phyloP scores from a whole-genome alignment of 2,113 vertebrate species.

The Astatoreochromis straeleni region DNA sequence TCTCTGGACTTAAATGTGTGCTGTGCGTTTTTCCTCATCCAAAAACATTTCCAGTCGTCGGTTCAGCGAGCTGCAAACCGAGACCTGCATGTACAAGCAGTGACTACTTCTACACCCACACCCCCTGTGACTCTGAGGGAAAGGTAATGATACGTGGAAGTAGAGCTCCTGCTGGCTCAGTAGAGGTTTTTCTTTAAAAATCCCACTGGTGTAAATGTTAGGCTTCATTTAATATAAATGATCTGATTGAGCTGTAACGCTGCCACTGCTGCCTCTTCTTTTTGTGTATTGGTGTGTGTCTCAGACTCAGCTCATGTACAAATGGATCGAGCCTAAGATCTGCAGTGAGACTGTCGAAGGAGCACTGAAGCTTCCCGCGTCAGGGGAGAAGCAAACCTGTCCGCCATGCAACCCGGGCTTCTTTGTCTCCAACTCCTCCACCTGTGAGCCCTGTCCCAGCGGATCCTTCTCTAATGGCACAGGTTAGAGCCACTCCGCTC shows the following conservation, averaged over 20 bases:
- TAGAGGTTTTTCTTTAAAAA: not conserved
- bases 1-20: slow-evolving; percentile 41
- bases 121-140: slow-evolving; percentile 77
- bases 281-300: not conserved
- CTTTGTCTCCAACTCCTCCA: slow-evolving; percentile 74
- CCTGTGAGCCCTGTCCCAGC: slow-evolving; percentile 80
- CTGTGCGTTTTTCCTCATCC: slow-evolving; percentile 1
- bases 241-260: not conserved
- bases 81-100: slow-evolving; percentile 81
- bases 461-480: slow-evolving; percentile 86
- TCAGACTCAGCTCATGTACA: slow-evolving; percentile 93
- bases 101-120: slow-evolving; percentile 94
- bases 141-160: slow-evolving; percentile 69
- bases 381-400: slow-evolving; percentile 77
- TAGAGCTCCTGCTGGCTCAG: not conserved
- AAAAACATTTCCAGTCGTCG: slow-evolving; percentile 59
- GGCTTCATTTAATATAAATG: slow-evolving; percentile 11
- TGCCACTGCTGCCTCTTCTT: not conserved
- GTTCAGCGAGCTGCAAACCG: slow-evolving; percentile 77
- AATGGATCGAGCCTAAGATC: slow-evolving; percentile 92
- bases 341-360: slow-evolving; percentile 76
- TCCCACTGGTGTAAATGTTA: not conserved
- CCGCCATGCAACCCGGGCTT: slow-evolving; percentile 95
- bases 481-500: slow-evolving; percentile 56
- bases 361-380: slow-evolving; percentile 76